Percentiles rank a stretch among this genome's conserved stretches.
Conservation (phyloP, 1,140 invertebrate genomes). For the Brachionus paranguensis region DNA sequence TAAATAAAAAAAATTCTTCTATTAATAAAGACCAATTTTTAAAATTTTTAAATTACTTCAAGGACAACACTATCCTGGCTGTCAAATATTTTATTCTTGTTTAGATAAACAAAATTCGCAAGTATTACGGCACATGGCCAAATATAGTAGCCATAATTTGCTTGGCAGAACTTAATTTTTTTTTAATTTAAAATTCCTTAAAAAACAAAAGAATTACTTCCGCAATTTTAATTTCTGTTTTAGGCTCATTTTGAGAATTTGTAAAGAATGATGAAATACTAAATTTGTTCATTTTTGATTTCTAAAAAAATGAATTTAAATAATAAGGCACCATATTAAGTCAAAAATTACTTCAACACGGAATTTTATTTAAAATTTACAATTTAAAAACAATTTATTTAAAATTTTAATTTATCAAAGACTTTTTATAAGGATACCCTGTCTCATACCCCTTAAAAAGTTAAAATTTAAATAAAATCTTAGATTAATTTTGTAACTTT, state of each 20-base stretch:
- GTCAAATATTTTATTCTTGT: neutral
- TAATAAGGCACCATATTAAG: neutral
- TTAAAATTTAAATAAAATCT: neutral
- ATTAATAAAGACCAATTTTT: too few species aligned
- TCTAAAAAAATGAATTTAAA: neutral
- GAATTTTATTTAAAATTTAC: neutral
- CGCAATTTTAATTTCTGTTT: neutral
- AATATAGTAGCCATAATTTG: conserved; percentile 19
- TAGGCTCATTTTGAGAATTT: neutral
- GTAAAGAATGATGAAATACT: neutral
- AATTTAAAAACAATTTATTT: neutral
- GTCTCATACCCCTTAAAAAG: conserved; percentile 5
- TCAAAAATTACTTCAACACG: neutral
- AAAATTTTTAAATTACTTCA: neutral
- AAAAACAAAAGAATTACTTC: neutral
- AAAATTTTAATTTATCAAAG: neutral
- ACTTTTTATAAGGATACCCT: conserved; percentile 10
- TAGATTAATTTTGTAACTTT: neutral
- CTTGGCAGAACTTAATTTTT: neutral
- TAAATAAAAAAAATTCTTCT: too few species aligned
- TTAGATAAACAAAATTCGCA: neutral
- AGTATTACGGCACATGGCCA: conserved; percentile 15
- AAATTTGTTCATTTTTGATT: neutral
- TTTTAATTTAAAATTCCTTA: neutral
- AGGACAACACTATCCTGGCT: neutral